phyloP scores from a whole-genome alignment of 1,140 invertebrate genomes.

The Lepidostoma basale region DNA sequence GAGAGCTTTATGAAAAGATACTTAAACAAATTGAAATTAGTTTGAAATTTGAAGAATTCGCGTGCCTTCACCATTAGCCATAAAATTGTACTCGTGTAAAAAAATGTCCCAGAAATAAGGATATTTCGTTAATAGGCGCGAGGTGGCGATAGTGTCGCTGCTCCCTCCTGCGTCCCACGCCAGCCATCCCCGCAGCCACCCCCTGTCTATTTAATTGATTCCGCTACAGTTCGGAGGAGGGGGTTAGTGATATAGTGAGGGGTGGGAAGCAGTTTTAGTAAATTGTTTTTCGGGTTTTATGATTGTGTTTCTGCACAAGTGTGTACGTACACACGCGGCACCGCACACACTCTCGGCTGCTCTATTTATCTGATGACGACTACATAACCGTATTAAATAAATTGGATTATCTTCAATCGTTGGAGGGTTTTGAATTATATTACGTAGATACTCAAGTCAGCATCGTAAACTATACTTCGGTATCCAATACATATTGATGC shows the following conservation, averaged over 20 bases:
- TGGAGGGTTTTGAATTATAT: constrained; percentile 31
- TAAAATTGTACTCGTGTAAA: not conserved
- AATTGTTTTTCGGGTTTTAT: constrained; percentile 48
- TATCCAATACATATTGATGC: constrained; percentile 9
- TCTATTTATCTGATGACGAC: constrained; percentile 15
- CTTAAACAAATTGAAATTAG: too few species aligned
- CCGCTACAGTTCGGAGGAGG: constrained; percentile 33
- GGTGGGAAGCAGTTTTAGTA: constrained; percentile 45
- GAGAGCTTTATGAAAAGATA: too few species aligned
- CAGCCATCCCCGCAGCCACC: constrained; percentile 13
- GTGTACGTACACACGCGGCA: constrained; percentile 23
- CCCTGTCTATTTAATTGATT: constrained; percentile 47
- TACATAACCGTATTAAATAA: constrained; percentile 31
- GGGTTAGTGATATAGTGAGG: constrained; percentile 24
- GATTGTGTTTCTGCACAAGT: constrained; percentile 44
- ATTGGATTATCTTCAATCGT: constrained; percentile 28
- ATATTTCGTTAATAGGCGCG: constrained; percentile 7
- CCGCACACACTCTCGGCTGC: not conserved
- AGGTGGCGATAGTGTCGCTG: constrained; percentile 17
- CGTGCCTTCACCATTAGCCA: too few species aligned
- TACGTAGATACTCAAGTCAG: constrained; percentile 22
- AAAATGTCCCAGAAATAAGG: not conserved
- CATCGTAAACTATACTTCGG: not conserved
- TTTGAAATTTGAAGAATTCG: too few species aligned
- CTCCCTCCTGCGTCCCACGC: not conserved